Evolutionary conservation across 1,140 invertebrate genomes (phyloP).

Genomic region (Drosophila eugracilis): DNA sequence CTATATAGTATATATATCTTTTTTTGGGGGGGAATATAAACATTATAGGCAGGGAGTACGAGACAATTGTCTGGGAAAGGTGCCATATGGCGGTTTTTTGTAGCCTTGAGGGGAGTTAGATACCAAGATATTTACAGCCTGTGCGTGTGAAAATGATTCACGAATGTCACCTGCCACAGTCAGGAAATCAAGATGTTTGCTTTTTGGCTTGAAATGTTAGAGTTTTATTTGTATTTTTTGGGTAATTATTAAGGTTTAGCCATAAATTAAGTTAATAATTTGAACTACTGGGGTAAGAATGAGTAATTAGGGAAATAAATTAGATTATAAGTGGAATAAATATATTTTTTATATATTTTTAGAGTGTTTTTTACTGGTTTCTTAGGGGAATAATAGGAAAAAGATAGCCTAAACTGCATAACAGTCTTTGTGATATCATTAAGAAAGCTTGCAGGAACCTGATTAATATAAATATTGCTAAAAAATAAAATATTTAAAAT

Average conservation of each 20-base stretch:
- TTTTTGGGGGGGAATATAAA: not conserved
- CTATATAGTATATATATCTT: not conserved
- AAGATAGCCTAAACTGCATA: too few species aligned
- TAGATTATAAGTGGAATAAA: too few species aligned
- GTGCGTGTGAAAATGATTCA: constrained; percentile 38
- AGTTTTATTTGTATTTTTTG: constrained; percentile 9
- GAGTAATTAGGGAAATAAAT: too few species aligned
- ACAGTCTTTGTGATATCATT: too few species aligned
- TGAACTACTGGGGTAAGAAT: too few species aligned
- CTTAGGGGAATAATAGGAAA: too few species aligned
- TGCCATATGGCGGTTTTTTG: constrained; percentile 44
- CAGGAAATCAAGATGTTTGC: constrained; percentile 16
- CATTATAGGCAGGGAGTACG: constrained; percentile 5
- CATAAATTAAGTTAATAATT: too few species aligned
- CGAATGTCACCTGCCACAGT: constrained; percentile 31
- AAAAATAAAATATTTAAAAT: too few species aligned
- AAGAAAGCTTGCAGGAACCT: too few species aligned
- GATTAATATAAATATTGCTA: too few species aligned
- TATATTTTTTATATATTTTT: too few species aligned
- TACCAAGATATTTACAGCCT: constrained; percentile 29
- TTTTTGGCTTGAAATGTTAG: not conserved
- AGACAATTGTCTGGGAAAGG: constrained; percentile 57
- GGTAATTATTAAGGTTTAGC: not conserved
- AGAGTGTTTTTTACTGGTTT: too few species aligned
- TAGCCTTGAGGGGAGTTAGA: constrained; percentile 41